A percentile compares a stretch with the other conserved stretches of the same genome.
Conservation (phyloP, 1,140 invertebrate species). For the Notospermus geniculatus region DNA sequence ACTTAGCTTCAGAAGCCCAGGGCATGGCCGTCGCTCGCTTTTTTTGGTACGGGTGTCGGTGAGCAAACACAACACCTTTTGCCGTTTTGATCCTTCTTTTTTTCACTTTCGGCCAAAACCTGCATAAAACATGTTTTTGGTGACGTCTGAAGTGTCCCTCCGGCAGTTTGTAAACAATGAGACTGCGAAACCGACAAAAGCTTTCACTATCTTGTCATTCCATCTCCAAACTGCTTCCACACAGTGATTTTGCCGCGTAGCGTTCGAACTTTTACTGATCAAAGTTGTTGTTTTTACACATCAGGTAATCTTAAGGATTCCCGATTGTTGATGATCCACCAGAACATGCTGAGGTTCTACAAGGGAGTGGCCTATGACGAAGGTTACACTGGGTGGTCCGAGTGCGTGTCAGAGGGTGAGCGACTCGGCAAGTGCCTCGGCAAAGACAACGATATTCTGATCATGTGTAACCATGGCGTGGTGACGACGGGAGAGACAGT, state of each 20-base stretch:
- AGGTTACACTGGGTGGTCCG: not conserved
- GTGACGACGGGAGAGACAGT: not conserved
- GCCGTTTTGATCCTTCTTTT: no score
- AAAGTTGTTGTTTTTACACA: no score
- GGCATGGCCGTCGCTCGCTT: no score
- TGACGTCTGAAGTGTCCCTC: not conserved
- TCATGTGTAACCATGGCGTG: slow-evolving; percentile 8
- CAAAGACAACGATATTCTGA: not conserved
- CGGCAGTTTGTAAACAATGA: no score
- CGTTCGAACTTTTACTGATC: not conserved
- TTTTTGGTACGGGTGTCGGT: no score
- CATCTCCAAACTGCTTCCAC: no score
- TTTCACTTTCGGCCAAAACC: not conserved
- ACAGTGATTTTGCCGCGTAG: not conserved
- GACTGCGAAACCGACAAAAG: no score
- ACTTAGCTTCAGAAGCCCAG: no score
- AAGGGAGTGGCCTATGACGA: slow-evolving; percentile 5
- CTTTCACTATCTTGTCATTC: no score
- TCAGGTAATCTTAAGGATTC: not conserved
- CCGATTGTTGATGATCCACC: slow-evolving; percentile 2
- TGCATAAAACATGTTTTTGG: not conserved
- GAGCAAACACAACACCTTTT: no score
- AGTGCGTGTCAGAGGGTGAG: not conserved
- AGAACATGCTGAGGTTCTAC: slow-evolving; percentile 4
- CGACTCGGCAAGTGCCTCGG: not conserved